Base-by-base conservation (phyloP, 1,140 invertebrate species). In the Drosophila tropicalis region DNA sequence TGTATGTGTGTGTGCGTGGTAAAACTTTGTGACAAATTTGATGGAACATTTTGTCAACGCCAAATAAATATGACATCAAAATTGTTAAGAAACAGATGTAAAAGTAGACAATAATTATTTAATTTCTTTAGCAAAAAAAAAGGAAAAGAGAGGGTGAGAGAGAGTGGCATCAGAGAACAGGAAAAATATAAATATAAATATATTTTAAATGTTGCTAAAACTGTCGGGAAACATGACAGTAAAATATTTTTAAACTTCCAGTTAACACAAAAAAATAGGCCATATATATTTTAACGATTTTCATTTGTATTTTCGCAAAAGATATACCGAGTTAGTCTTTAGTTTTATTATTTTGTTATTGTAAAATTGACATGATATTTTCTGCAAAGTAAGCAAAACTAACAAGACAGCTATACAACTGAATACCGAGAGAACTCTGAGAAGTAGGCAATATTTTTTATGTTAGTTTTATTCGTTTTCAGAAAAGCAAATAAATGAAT, bases 401-500 rank as follows among this genome's bases (percentile, higher is more conserved):
- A 72, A 62, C 44, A 29, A 29, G 61, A 44, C 32, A 60, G 4
- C 15, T 56, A 44, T 22, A 25, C 22, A 57, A 39, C 5, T 36
- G 25, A 19, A 25, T 2, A 2, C 29, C 19, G 3, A 12, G 12
- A 68, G 62, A 36, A n/a, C 32, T 36, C 34, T 51, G 17, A 22
- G 5, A 51, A 51, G 17, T 51, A 22, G 44, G 19, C 17, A 75
- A 76, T 17, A 39, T 39, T 58, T 32, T 25, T 58, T 12, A 19
- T 58, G n/a, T 55, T 54, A 5, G 12, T 51, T 39, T 70, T 64
- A 29, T 29, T 29, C 29, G 6, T 57, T 70, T 74, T 47, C 25
- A 57, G 67, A 69, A 57, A 57, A 62, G 29, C 51, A 67, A 71
- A 67, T 63, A 36, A 69, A 71, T 66, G 34, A 77, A 65, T 54